A percentile compares a stretch with the other conserved stretches of the same genome.
phyloP scores from a whole-genome alignment of 2,797 vertebrate species.

The Platyrinchus mystaceus region DNA sequence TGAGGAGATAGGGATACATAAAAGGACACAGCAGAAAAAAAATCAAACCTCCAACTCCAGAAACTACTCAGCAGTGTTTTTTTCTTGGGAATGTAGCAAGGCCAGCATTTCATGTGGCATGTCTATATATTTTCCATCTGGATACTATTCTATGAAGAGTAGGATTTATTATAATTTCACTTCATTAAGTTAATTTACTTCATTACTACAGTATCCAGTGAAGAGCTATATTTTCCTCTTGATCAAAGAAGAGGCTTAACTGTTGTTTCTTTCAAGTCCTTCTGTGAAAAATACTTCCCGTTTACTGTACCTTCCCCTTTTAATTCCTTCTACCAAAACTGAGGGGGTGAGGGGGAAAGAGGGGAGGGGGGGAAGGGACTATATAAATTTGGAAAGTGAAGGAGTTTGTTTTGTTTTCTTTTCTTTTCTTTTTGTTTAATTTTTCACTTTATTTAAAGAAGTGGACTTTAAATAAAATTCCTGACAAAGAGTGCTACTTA shows the following conservation, averaged over 20 bases:
- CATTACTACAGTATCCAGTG: not conserved
- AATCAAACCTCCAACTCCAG: not conserved
- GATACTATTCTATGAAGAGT: not conserved
- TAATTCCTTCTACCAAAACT: not conserved
- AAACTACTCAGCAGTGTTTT: not conserved
- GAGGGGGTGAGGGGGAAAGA: too few relatives aligned
- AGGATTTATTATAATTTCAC: constrained; percentile 7
- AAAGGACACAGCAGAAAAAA: not conserved
- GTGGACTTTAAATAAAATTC: fast-evolving
- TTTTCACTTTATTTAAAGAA: not conserved
- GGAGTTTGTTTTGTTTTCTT: fast-evolving
- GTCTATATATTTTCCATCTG: constrained; percentile 1
- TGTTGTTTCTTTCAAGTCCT: not conserved
- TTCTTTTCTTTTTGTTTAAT: not conserved
- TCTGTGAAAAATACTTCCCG: not conserved
- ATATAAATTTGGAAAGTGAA: not conserved
- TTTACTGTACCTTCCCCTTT: not conserved
- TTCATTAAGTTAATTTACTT: constrained; percentile 7
- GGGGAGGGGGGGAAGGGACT: too few relatives aligned
- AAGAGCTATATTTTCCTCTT: not conserved
- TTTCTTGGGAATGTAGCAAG: not conserved
- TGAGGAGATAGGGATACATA: not conserved
- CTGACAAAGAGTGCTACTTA: not conserved
- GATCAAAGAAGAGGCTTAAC: not conserved
- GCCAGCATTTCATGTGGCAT: not conserved